Base-by-base conservation (phyloP, 2,113 vertebrate species). In the Oreochromis aureus region DNA sequence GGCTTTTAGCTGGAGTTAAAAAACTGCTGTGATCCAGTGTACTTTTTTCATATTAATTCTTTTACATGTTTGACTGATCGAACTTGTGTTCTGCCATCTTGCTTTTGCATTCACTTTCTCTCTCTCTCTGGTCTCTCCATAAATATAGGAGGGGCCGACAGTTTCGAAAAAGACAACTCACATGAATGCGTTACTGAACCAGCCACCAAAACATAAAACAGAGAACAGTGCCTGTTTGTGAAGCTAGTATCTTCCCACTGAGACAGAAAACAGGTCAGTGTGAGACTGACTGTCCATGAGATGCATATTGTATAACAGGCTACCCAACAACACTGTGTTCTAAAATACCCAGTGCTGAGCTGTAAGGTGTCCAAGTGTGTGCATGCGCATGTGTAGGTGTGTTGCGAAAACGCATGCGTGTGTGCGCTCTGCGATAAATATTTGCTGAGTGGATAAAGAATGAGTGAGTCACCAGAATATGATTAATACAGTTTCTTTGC, bases 251-350 rank as follows among this genome's bases (percentile, higher is more conserved):
- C 80, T 85, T 91, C 87, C 80, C 85, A 71, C 79, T 80, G 80
- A 82, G 66, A 80, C 79, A 69, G 55, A 90, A 89, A 91, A 15
- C 91, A 90, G 90, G 88, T 92, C 90, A 93, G 88, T 84, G 71
- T 83, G 48, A 91, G 84, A 83, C 84, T 69, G 76, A 81, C 71
- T 78, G 86, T 91, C 78, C 86, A 76, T 87, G 85, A 92, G 80
- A 94, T 82, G 83, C 86, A 90, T 87, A 90, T 89, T 93, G 84
- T 93, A 73, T 92, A 90, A 89, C 48, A 85, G 39, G 55, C 92
- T 85, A 54, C 71, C 54, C 78, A 86, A 89, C 83, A 92, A 86
- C 91, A 84, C 80, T n/a, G 48, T 58, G 79, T 84, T 88, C 85
- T 89, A 87, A 94, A 94, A 92, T 90, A 94, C 58, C 84, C 83